Evolutionary conservation across 1,140 invertebrate genomes (phyloP).

Genomic region (Sinonovacula constricta): DNA sequence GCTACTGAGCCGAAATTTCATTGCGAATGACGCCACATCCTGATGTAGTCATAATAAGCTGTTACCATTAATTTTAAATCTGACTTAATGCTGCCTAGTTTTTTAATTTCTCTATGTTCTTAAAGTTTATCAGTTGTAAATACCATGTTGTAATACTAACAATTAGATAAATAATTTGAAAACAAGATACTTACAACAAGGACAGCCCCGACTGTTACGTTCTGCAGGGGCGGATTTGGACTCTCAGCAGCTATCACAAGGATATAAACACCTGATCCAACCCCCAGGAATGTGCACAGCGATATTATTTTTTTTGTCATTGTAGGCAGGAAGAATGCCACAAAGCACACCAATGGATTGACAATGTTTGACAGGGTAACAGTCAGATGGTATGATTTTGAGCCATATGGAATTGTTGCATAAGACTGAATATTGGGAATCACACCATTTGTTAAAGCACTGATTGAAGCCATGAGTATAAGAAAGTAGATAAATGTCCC

Average conservation of each 20-base stretch:
- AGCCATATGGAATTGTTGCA: conserved; percentile 92
- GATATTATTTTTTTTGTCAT: conserved; percentile 82
- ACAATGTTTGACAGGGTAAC: conserved; percentile 89
- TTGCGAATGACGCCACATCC: too few species aligned
- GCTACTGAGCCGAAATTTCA: too few species aligned
- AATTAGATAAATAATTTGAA: too few species aligned
- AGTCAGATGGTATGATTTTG: conserved; percentile 88
- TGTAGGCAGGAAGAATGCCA: conserved; percentile 86
- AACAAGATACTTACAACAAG: conserved; percentile 83
- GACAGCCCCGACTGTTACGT: conserved; percentile 81
- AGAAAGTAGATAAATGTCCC: conserved; percentile 32
- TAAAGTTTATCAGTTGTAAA: too few species aligned
- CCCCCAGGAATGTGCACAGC: conserved; percentile 79
- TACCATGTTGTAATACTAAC: too few species aligned
- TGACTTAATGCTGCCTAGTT: too few species aligned
- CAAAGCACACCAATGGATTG: conserved; percentile 90
- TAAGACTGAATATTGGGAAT: conserved; percentile 92
- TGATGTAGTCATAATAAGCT: too few species aligned
- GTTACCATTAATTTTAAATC: too few species aligned
- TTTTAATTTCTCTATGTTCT: too few species aligned
- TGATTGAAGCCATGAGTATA: conserved; percentile 57
- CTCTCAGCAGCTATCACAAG: conserved; percentile 86
- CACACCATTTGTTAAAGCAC: conserved; percentile 82
- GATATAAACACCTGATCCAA: conserved; percentile 83
- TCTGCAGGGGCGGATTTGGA: conserved; percentile 85